Evolutionary conservation across 2,797 vertebrate species (phyloP).

Genomic region (Galagoides demidoff): DNA sequence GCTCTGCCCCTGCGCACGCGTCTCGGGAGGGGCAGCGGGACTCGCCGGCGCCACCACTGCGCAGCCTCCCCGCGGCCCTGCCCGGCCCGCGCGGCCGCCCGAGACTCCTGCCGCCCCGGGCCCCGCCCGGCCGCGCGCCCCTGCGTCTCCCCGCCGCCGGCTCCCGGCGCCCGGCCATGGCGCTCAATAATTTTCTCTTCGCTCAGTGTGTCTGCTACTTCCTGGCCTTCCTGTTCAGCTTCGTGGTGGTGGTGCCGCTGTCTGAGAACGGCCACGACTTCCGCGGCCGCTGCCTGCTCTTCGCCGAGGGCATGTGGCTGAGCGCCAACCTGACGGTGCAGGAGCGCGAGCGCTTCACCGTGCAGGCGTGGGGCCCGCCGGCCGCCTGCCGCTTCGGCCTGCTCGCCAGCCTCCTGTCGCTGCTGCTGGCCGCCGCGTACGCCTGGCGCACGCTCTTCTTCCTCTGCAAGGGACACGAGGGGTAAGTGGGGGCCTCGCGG

Average conservation of each 20-base stretch:
- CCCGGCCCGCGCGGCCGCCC: background rate
- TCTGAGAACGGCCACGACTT: slow-evolving; percentile 96
- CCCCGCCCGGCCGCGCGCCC: background rate
- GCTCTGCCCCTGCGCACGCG: slow-evolving; percentile 76
- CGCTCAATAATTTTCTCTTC: slow-evolving; percentile 93
- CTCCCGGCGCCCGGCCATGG: slow-evolving; percentile 86
- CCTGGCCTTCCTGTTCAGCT: slow-evolving; percentile 95
- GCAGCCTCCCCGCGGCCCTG: slow-evolving; percentile 77
- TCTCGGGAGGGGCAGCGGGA: slow-evolving; percentile 54
- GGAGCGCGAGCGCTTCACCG: slow-evolving; percentile 95
- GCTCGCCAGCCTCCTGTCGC: slow-evolving; percentile 93
- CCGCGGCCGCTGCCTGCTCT: slow-evolving; percentile 96
- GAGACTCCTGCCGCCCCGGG: background rate
- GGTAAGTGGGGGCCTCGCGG: slow-evolving; percentile 90
- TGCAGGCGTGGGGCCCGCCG: slow-evolving; percentile 97
- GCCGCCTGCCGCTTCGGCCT: slow-evolving; percentile 97
- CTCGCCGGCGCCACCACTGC: slow-evolving; percentile 66
- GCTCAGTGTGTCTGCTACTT: slow-evolving; percentile 95
- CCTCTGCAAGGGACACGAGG: slow-evolving; percentile 97
- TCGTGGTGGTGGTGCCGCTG: slow-evolving; percentile 95
- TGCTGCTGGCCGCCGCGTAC: slow-evolving; percentile 95
- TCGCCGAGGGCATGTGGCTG: slow-evolving; percentile 98
- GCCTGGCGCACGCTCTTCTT: slow-evolving; percentile 97
- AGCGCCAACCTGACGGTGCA: slow-evolving; percentile 96
- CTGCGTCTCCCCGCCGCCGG: background rate